Conservation (phyloP, 2,888 invertebrate species). For the Euzophera pinguis region DNA sequence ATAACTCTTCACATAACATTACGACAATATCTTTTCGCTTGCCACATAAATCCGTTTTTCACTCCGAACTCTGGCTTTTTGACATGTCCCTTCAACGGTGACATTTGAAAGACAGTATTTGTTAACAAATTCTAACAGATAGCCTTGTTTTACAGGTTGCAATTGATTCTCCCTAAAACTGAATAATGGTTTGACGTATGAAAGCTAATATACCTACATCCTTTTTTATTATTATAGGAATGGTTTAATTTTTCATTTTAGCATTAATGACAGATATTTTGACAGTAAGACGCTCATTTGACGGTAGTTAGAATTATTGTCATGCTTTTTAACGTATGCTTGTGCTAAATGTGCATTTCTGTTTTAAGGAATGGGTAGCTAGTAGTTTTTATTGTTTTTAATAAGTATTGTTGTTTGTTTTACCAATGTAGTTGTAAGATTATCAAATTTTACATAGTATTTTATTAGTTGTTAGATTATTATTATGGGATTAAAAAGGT, state of each 20-base stretch:
- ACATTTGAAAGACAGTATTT: background rate
- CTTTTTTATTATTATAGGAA: background rate
- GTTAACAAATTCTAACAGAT: background rate
- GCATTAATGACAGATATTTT: background rate
- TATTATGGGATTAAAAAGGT: no score
- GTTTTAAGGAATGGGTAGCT: background rate
- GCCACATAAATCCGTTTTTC: background rate
- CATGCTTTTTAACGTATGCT: conserved; percentile 18
- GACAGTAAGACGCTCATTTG: conserved; percentile 3
- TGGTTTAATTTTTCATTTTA: background rate
- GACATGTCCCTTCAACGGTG: background rate
- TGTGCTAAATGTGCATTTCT: conserved; percentile 14
- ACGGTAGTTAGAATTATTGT: conserved; percentile 4
- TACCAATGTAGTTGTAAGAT: no score
- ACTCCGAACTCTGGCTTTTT: background rate
- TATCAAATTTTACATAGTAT: no score
- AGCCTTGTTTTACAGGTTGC: background rate
- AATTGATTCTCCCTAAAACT: background rate
- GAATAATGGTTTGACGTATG: background rate
- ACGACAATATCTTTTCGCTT: background rate
- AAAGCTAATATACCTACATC: background rate
- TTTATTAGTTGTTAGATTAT: no score
- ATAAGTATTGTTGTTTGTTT: background rate
- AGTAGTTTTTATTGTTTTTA: background rate
- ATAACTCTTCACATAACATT: no score